These are phyloP conservation scores for Myotis pilosus DNA, from an alignment of 2,797 vertebrate species.

Conservation along the genomic window DNA sequence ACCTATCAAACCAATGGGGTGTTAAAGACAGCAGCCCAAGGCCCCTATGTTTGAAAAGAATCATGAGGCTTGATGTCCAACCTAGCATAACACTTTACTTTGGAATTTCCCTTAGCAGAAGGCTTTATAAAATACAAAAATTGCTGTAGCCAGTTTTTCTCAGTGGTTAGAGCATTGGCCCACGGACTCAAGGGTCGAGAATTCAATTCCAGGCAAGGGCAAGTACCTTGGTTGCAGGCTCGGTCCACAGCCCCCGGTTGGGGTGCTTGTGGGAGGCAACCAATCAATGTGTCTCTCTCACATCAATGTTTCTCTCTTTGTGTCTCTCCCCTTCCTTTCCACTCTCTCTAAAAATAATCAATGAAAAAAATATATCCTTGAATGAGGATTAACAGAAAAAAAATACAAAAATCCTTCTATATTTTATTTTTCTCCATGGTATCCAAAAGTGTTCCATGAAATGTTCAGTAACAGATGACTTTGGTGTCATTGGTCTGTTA, in stretches of 20 bases:
- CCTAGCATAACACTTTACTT: not conserved
- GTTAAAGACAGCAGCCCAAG: not conserved
- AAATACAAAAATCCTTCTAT: not conserved
- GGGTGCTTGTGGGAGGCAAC: no score
- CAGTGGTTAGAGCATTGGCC: no score
- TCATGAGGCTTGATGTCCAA: not conserved
- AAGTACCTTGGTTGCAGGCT: no score
- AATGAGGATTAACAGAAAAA: not conserved
- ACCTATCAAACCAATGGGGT: not conserved
- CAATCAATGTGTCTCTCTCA: no score
- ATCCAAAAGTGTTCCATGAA: not conserved
- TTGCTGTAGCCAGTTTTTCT: no score
- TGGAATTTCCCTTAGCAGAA: not conserved
- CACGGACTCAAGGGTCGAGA: no score
- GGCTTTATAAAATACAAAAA: not conserved
- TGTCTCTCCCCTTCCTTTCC: no score
- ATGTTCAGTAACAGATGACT: not conserved
- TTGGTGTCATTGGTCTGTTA: slow-evolving; percentile 33
- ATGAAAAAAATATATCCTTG: no score
- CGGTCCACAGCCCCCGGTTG: no score
- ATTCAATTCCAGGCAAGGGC: no score
- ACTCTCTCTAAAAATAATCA: no score
- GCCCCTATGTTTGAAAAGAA: not conserved
- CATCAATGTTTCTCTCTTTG: no score
- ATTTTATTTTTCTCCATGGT: not conserved